Base-by-base conservation (phyloP, 1,140 invertebrate species). In the Sinella curviseta region DNA sequence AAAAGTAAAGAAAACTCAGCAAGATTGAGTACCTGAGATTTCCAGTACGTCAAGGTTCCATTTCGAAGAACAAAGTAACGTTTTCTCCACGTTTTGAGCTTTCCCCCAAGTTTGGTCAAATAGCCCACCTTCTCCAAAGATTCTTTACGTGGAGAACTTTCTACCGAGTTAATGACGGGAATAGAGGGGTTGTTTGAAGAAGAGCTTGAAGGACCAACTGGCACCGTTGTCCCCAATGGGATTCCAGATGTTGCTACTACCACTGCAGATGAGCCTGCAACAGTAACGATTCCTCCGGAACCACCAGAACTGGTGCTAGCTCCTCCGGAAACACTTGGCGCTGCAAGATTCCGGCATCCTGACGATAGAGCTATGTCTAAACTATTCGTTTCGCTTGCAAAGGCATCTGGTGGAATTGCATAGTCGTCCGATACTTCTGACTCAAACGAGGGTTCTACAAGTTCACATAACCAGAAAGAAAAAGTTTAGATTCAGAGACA, bases 371-470 rank as follows among this genome's bases (percentile, higher is more conserved):
- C 91, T 4, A 91, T 92, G 83, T 93, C 92, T 80, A 93, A 88
- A 79, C 91, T 93, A 1, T 92, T 92, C 34, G 91, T 85, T 80
- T 86, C 91, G 83, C 91, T 90, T 31, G 94, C 94, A 14, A 94
- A 88, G 1, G 96, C 95, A 87, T 97, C 96, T 20, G 96, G 96
- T 26, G 96, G 96, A 84, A 97, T 93, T 30, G 95, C 96, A 87
- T 98, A 98, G 88, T 98, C 96, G 86, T 97, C 95, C 26, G 95
- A 97, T 87, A 96, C 91, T 77, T 95, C 95, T 57, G 95, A 97
- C 87, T 96, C 94, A 87, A 95, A 92, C 76, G 95, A 97, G 82
- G 93, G 94, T 88, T 96, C 94, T 95, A 89, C 85, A 83, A 79
- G 79, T 75, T 14, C 17, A 70, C 74, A 77, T 76, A 83, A 79